Conservation (phyloP, 1,140 invertebrate genomes). For the Dinothrombium tinctorium region DNA sequence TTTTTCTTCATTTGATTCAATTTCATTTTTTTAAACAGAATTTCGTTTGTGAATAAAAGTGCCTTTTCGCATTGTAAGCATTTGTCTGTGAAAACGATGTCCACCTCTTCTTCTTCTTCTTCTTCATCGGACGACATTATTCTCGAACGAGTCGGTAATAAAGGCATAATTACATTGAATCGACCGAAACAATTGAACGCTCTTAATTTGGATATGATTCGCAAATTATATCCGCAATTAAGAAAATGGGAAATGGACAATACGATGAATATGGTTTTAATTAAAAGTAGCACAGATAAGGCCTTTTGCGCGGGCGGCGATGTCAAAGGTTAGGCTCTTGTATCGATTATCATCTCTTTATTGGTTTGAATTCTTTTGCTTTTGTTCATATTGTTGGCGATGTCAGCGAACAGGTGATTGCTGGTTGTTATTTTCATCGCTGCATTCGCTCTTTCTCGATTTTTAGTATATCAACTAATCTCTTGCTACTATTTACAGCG, state of each 20-base stretch:
- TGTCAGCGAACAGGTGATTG: too few relatives aligned
- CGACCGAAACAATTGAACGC: conserved; percentile 82
- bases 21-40: too few relatives aligned
- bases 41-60: too few relatives aligned
- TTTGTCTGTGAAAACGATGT: too few relatives aligned
- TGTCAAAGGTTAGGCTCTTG: conserved; percentile 34
- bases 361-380: background rate
- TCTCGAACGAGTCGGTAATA: conserved; percentile 24
- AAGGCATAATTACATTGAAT: conserved; percentile 68
- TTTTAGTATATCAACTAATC: too few relatives aligned
- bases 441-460: too few relatives aligned
- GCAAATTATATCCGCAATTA: conserved; percentile 50
- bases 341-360: background rate
- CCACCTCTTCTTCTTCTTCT: too few relatives aligned
- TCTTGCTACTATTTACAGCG: conserved; percentile 22
- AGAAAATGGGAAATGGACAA: conserved; percentile 55
- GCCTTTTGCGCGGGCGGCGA: conserved; percentile 98
- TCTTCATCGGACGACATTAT: conserved; percentile 22
- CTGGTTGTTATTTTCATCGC: background rate
- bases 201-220: conserved; percentile 68
- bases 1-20: too few relatives aligned
- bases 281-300: conserved; percentile 75
- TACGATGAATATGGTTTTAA: conserved; percentile 48
- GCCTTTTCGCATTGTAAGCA: too few relatives aligned
- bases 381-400: background rate